These are phyloP conservation scores for Jordanella pulchra DNA, from an alignment of 2,797 vertebrate genomes.

Conservation along the genomic window DNA sequence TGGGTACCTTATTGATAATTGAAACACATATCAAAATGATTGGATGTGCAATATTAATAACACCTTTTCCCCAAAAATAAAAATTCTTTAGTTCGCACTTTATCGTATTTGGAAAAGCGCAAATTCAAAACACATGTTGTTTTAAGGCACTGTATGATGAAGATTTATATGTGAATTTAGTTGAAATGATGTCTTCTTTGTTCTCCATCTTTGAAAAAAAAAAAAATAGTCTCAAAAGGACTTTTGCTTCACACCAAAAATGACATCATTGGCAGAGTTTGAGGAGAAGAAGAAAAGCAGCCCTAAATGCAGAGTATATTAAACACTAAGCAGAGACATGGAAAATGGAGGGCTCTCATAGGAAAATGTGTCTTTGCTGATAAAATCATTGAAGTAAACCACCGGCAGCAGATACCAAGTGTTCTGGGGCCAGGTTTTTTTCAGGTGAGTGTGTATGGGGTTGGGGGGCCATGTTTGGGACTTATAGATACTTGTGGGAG, in stretches of 20 bases:
- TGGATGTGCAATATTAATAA: too few relatives aligned
- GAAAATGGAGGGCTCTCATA: conserved; percentile 4
- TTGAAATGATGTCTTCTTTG: too few relatives aligned
- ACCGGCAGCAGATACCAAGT: neutral
- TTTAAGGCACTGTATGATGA: too few relatives aligned
- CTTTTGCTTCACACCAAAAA: neutral
- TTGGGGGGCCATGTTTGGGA: too few relatives aligned
- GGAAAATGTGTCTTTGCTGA: conserved; percentile 26
- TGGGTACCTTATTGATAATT: too few relatives aligned
- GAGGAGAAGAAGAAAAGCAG: neutral
- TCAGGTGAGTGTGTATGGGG: too few relatives aligned
- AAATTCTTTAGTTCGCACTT: too few relatives aligned
- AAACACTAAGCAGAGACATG: neutral
- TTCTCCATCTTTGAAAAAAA: neutral
- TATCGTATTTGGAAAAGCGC: too few relatives aligned
- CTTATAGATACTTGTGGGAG: too few relatives aligned
- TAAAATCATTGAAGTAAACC: conserved; percentile 28
- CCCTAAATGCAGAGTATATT: neutral
- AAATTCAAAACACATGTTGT: too few relatives aligned
- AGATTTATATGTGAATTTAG: neutral
- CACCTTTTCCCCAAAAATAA: too few relatives aligned
- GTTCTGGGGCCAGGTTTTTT: neutral
- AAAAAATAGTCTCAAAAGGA: neutral
- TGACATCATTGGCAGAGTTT: neutral
- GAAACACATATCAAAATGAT: too few relatives aligned